Percentiles rank a stretch among this genome's conserved stretches.
These are phyloP conservation scores for Agapostemon virescens DNA, from an alignment of 2,888 invertebrate species.

Conservation along the genomic window DNA sequence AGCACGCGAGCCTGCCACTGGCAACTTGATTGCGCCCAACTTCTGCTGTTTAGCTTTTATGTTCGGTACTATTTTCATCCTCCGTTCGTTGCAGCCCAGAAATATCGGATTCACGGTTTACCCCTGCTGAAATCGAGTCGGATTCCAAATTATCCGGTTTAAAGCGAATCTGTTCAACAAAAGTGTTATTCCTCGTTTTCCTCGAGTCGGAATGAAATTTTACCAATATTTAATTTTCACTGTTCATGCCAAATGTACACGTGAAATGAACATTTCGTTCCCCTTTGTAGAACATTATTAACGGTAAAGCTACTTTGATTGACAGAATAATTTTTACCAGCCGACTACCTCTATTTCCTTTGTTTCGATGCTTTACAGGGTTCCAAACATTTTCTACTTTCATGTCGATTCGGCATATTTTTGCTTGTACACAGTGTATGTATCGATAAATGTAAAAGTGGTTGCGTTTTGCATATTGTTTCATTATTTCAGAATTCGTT, in stretches of 20 bases:
- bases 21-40: constrained; percentile 46
- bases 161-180: not conserved
- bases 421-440: no score
- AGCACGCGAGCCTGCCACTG: constrained; percentile 56
- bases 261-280: no score
- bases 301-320: not conserved
- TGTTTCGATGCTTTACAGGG: not conserved
- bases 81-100: constrained; percentile 17
- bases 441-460: no score
- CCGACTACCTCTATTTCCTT: not conserved
- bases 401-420: no score
- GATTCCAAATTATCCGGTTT: not conserved
- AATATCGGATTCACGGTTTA: constrained; percentile 30
- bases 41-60: constrained; percentile 50
- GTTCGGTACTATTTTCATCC: constrained; percentile 38
- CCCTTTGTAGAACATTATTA: not conserved
- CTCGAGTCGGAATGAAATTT: not conserved
- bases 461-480: no score
- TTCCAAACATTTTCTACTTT: not conserved
- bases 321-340: no score
- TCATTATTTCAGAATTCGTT: no score
- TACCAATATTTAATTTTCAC: not conserved
- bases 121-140: not conserved
- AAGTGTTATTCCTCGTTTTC: not conserved
- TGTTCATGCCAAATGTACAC: no score